Percentiles rank a stretch among this genome's conserved stretches.
Evolutionary conservation across 2,113 vertebrate genomes (phyloP).

Genomic region (Sclerurus mexicanus): DNA sequence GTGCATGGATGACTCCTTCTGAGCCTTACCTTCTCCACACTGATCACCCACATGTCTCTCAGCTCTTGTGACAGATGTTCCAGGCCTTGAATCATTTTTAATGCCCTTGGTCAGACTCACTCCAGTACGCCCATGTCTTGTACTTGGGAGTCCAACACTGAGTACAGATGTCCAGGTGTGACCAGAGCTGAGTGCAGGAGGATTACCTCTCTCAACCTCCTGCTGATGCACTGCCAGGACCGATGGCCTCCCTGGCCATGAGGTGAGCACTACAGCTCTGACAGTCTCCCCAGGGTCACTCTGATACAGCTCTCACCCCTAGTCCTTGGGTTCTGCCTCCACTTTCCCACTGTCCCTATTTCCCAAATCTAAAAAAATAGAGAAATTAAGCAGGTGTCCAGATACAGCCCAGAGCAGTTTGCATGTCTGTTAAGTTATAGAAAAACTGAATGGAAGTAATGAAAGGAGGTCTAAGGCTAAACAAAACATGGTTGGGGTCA

Average conservation of each 20-base stretch:
- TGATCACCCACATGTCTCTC: background rate
- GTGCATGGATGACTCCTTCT: background rate
- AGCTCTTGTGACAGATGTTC: background rate
- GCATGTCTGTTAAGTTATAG: background rate
- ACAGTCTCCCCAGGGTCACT: background rate
- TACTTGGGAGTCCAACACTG: background rate
- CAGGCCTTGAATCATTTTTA: background rate
- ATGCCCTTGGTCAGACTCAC: background rate
- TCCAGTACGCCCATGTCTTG: fast-evolving
- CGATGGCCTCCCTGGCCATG: background rate
- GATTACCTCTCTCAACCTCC: background rate
- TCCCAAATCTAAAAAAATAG: background rate
- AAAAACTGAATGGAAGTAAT: background rate
- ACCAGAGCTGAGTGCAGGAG: background rate
- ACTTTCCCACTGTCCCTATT: background rate
- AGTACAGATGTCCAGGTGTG: background rate
- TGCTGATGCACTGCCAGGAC: background rate
- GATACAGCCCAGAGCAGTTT: background rate
- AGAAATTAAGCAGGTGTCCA: background rate
- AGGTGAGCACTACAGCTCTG: background rate
- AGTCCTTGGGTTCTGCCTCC: background rate
- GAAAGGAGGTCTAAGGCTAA: background rate
- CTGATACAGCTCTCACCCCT: background rate
- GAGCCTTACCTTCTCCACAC: background rate
- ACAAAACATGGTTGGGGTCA: background rate